A percentile compares a stretch with the other conserved stretches of the same genome.
These are phyloP conservation scores for Temnopleurus reevesii DNA, from an alignment of 53 echinoderm and acorn worm species.

Conservation along the genomic window DNA sequence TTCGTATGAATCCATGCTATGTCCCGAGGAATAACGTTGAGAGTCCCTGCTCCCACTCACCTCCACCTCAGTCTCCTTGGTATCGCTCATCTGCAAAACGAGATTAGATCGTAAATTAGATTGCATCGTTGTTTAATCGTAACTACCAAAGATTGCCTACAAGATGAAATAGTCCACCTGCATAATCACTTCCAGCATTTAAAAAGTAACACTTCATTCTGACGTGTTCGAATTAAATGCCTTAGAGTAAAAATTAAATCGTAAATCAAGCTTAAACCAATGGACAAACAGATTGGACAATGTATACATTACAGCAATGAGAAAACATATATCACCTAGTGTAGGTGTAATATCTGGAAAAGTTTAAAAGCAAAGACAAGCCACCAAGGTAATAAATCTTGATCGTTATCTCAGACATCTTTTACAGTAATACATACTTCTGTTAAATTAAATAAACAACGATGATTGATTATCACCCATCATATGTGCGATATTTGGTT, in stretches of 20 bases:
- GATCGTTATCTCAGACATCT: background rate
- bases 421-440: background rate
- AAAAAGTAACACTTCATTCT: background rate
- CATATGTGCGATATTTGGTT: too few species aligned
- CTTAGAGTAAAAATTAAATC: background rate
- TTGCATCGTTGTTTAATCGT: background rate
- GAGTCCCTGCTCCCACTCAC: background rate
- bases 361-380: background rate
- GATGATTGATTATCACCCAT: background rate
- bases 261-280: background rate
- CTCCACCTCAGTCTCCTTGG: slow-evolving; percentile 21
- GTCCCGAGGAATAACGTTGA: background rate
- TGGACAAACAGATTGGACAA: background rate
- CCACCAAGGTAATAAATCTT: background rate
- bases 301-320: background rate
- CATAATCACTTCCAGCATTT: background rate
- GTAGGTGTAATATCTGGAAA: background rate
- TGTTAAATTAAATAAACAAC: background rate
- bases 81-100: slow-evolving; percentile 42
- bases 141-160: background rate
- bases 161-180: background rate
- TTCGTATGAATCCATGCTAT: background rate
- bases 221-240: background rate
- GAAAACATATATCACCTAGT: background rate
- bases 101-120: background rate